These are phyloP conservation scores for Trypoxylon attenuatum DNA, from an alignment of 2,888 invertebrate genomes.

Conservation along the genomic window DNA sequence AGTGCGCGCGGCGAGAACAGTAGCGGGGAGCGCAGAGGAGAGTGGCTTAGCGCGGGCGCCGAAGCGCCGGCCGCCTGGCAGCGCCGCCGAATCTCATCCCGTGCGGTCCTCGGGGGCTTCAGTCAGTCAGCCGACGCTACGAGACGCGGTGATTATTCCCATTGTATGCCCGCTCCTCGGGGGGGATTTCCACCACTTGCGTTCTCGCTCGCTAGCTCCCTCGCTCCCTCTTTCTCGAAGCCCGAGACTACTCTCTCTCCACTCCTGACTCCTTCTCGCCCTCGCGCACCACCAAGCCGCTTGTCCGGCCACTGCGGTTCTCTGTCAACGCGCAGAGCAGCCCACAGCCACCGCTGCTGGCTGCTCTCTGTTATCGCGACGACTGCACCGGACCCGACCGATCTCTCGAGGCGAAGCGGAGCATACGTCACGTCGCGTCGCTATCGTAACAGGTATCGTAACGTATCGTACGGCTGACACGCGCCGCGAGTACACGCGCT, in stretches of 20 bases:
- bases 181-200: constrained; percentile 13
- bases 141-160: constrained; percentile 70
- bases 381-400: not conserved
- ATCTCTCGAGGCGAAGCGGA: constrained; percentile 20
- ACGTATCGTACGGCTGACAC: not conserved
- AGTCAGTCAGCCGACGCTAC: constrained; percentile 71
- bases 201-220: constrained; percentile 5
- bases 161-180: constrained; percentile 62
- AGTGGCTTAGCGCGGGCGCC: constrained; percentile 41
- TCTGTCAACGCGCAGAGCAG: constrained; percentile 24
- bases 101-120: constrained; percentile 65
- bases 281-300: not conserved
- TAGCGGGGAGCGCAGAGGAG: constrained; percentile 32
- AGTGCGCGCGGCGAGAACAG: constrained; percentile 43
- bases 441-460: constrained; percentile 17
- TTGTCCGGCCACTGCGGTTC: constrained; percentile 22
- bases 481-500: not conserved
- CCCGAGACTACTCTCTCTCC: constrained; percentile 28
- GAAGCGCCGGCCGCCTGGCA: constrained; percentile 49
- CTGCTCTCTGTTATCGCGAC: not conserved
- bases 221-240: constrained; percentile 10
- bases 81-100: constrained; percentile 67
- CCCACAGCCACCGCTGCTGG: constrained; percentile 14
- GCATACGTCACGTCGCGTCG: too few relatives aligned
- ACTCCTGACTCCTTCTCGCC: constrained; percentile 18